phyloP scores from a whole-genome alignment of 1,140 invertebrate genomes.

The Zaprionus capensis region DNA sequence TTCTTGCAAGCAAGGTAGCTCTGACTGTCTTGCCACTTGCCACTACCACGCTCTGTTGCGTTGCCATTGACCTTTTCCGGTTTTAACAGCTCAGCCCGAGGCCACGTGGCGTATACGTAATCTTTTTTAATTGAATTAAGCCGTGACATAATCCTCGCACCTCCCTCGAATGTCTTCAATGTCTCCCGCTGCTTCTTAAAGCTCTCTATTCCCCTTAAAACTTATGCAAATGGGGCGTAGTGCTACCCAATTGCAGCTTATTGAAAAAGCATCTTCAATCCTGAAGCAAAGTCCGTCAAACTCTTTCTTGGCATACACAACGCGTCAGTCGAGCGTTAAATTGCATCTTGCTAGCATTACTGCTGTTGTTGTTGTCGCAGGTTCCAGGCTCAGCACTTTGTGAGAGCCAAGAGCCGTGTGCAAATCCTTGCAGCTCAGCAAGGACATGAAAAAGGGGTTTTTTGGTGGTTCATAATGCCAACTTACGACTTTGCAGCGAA shows the following conservation, averaged over 20 bases:
- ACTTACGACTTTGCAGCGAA: slow-evolving; percentile 34
- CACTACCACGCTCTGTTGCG: slow-evolving; percentile 21
- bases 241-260: slow-evolving; percentile 56
- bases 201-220: slow-evolving; percentile 1
- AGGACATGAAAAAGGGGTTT: slow-evolving; percentile 61
- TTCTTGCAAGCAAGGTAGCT: slow-evolving; percentile 56
- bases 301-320: slow-evolving; percentile 26
- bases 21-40: slow-evolving; percentile 29
- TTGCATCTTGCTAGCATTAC: slow-evolving; percentile 59
- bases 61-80: slow-evolving; percentile 70
- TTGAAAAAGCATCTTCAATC: slow-evolving; percentile 41
- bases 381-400: slow-evolving; percentile 3
- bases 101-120: slow-evolving; percentile 77
- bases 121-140: slow-evolving; percentile 81
- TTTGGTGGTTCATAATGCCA: slow-evolving; percentile 56
- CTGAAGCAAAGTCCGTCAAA: not conserved
- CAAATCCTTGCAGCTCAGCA: slow-evolving; percentile 63
- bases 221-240: slow-evolving; percentile 57
- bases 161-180: not conserved
- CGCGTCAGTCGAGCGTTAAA: slow-evolving; percentile 72
- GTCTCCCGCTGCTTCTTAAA: not conserved
- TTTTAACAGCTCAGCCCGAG: slow-evolving; percentile 24
- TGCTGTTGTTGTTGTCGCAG: slow-evolving; percentile 11
- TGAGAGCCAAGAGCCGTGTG: slow-evolving; percentile 20
- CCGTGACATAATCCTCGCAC: slow-evolving; percentile 62